phyloP scores from a whole-genome alignment of 2,888 invertebrate genomes.

The Synergus gifuensis region DNA sequence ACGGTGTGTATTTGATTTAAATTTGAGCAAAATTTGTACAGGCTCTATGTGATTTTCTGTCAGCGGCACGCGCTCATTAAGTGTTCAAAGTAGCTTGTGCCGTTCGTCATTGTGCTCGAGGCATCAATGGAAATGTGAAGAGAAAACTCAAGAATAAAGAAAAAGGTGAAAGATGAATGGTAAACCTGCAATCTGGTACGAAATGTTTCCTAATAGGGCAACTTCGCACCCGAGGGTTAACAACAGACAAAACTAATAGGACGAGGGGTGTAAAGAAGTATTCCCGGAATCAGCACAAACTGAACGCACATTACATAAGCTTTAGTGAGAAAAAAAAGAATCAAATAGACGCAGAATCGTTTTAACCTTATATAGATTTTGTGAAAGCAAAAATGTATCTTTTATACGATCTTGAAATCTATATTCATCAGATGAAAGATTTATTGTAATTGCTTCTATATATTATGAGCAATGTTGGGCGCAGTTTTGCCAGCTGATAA shows the following conservation, averaged over 20 bases:
- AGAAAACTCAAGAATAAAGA: slow-evolving; percentile 51
- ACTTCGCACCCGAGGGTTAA: slow-evolving; percentile 30
- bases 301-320: background rate
- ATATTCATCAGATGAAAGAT: background rate
- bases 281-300: slow-evolving; percentile 24
- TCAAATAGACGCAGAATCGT: background rate
- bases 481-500: too few relatives aligned
- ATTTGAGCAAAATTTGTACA: background rate
- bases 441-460: background rate
- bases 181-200: slow-evolving; percentile 64
- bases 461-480: too few relatives aligned
- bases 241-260: slow-evolving; percentile 41
- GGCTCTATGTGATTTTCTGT: slow-evolving; percentile 63
- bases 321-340: background rate
- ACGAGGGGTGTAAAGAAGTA: slow-evolving; percentile 20
- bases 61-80: slow-evolving; percentile 77
- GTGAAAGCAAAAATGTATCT: background rate
- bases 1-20: background rate
- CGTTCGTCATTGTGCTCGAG: slow-evolving; percentile 56
- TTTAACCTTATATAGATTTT: background rate
- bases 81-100: slow-evolving; percentile 48
- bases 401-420: background rate
- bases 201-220: slow-evolving; percentile 63
- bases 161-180: slow-evolving; percentile 45
- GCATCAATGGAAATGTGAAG: slow-evolving; percentile 58